Evolutionary conservation across 2,113 vertebrate species (phyloP), one percentile per base, ranked within the genome.

Genomic region (Psammodynastes pulverulentus): DNA sequence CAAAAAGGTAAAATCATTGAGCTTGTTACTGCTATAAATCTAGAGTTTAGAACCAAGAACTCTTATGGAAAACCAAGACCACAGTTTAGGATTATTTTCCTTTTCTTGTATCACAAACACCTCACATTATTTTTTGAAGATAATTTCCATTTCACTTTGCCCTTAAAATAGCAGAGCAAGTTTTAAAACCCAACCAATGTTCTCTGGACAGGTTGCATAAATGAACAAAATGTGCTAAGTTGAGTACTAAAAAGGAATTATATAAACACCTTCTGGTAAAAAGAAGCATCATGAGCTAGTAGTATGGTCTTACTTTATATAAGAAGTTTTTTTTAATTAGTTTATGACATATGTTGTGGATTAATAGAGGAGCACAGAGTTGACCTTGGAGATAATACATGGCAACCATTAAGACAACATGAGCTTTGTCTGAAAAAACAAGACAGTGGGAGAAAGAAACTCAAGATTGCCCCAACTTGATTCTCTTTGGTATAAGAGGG

Each of bases 1-100:
- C 21, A 3, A n/a, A 12, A 19, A 13, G 91, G 43, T 0, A 0
- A 0, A 53, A 5, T 2, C 1, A 15, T 0, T 86, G 9, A 12
- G 48, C 3, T 17, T 93, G 29, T 2, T 0, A 0, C 0, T 29
- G 19, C 15, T 79, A 21, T 93, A 87, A 91, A 49, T 10, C 0
- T 17, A 23, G 62, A 34, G 21, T 53, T 79, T 23, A 67, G 58
- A 79, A 51, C 3, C 1, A 2, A 21, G 39, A 86, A 23, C 6
- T 3, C 6, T 5, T 5, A 9, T 46, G 46, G 48, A 51, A 52
- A 51, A 91, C 48, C 23, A 48, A 13, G 39, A 43, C 26, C 29
- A 56, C 1, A 43, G 3, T 5, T 6, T 9, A 39, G 39, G 39
- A 39, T 54, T 91, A 34, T 87, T 52, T 72, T 13, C 3, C 46